These are phyloP conservation scores for Tigriopus californicus DNA, from an alignment of 2,888 invertebrate genomes.

Conservation along the genomic window DNA sequence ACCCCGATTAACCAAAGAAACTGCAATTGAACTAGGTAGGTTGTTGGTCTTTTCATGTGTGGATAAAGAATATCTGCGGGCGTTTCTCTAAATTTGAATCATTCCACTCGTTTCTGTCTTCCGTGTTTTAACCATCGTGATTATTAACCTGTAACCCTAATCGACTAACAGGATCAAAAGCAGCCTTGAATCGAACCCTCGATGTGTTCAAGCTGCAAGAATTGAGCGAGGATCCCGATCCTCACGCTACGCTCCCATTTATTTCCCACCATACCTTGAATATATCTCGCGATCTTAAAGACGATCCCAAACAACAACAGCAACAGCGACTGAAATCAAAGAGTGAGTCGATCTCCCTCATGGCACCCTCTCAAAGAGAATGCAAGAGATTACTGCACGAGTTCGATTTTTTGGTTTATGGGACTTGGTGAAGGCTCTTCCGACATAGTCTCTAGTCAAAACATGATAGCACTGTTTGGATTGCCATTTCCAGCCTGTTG, in stretches of 20 bases:
- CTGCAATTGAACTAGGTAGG: conserved; percentile 1
- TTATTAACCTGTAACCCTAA: not conserved
- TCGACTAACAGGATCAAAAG: not conserved
- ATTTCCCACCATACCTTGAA: conserved; percentile 14
- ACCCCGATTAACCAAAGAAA: not conserved
- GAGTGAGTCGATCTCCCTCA: not conserved
- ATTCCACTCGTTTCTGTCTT: not conserved
- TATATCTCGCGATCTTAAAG: not conserved
- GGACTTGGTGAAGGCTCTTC: no score
- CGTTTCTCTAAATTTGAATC: not conserved
- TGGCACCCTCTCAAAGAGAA: not conserved
- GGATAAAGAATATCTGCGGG: not conserved
- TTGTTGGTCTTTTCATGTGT: not conserved
- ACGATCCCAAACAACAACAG: not conserved
- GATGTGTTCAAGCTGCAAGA: conserved; percentile 12
- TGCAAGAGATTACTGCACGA: not conserved
- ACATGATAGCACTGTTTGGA: not conserved
- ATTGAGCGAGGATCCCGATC: not conserved
- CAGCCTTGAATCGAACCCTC: conserved; percentile 1
- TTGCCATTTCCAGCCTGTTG: not conserved
- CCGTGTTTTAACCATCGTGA: not conserved
- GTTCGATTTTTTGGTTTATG: not conserved
- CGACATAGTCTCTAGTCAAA: not conserved
- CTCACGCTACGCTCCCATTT: conserved; percentile 12
- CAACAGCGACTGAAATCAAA: not conserved